Base-by-base conservation (phyloP, 2,888 invertebrate genomes). In the Perizoma affinitatum region DNA sequence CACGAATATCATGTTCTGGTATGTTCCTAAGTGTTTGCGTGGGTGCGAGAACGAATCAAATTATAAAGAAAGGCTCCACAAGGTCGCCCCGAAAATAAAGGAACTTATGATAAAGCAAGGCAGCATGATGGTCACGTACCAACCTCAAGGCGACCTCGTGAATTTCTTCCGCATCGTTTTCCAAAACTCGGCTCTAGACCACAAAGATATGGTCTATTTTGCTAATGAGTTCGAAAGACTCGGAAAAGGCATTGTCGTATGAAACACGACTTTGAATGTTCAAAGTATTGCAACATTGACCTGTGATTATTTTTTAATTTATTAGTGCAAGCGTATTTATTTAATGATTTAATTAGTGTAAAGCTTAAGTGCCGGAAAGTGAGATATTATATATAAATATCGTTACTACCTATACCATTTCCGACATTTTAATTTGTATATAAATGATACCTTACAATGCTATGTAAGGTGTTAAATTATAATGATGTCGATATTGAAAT, bases 1-100 rank as follows among this genome's bases (percentile, higher is more conserved):
- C 80, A 97, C 98, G 4, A 99, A 99, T 81, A 95, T 99, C 6
- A 98, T 98, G 87, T 99, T 99, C 85, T 99, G 98, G 98, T 99
- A 98, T 80, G 87, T 98, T 9, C 98, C 99, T 0, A 94, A 94
- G n/a, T 95, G 94, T 79, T 92, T 95, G 66, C 93, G 94, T 66
- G 93, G 87, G 49, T 86, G 79, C 66, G 93, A 84, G 66, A 81
- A 92, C 58, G 93, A 93, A 45, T 83, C 92, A 34, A 93, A 94
- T 72, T 96, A 93, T 77, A 93, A 93, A 69, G 93, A 95, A 68
- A 94, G 93, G 75, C 83, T 97, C 51, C 95, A 97, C 81, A 95
- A 94, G 87, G 94, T 99, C 46, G 98, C 98, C 0, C 98, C 99
- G 0, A 95, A 95, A 85, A 96, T 99, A 70, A 99, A 99, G 84